Evolutionary conservation across 2,888 invertebrate genomes (phyloP).

Genomic region (Drepanosiphum platanoidis): DNA sequence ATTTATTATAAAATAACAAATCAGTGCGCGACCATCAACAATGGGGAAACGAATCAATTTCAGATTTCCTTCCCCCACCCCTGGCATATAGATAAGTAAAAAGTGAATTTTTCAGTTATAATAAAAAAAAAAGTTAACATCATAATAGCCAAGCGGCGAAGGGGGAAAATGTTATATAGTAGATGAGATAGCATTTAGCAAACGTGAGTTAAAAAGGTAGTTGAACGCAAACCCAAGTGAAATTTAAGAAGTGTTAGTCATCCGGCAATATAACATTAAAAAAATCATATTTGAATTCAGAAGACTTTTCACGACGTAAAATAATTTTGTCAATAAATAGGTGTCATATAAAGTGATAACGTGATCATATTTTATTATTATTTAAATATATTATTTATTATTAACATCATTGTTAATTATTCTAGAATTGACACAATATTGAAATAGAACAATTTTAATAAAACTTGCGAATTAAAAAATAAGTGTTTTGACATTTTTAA

Average conservation of each 20-base stretch:
- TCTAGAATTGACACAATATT: too few species aligned
- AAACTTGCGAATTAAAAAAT: too few species aligned
- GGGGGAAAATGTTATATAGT: not conserved
- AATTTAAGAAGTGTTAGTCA: not conserved
- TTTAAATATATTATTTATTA: too few species aligned
- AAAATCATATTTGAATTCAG: not conserved
- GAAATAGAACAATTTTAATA: too few species aligned
- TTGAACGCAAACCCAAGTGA: not conserved
- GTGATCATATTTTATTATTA: too few species aligned
- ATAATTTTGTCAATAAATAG: too few species aligned
- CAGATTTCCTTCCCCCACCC: not conserved
- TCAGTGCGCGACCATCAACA: conserved; percentile 5
- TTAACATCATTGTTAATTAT: too few species aligned
- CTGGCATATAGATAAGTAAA: not conserved
- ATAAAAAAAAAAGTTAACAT: not conserved
- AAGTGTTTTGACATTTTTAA: too few species aligned
- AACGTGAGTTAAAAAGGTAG: not conserved
- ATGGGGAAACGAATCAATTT: conserved; percentile 23
- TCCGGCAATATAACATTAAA: not conserved
- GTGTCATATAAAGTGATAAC: too few species aligned
- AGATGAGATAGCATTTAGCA: not conserved
- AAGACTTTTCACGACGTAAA: not conserved
- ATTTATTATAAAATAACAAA: conserved; percentile 12
- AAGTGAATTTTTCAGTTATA: conserved; percentile 8
- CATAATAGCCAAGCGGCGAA: not conserved